phyloP scores from a whole-genome alignment of 2,113 vertebrate species.

The Anser brachyrhynchus region DNA sequence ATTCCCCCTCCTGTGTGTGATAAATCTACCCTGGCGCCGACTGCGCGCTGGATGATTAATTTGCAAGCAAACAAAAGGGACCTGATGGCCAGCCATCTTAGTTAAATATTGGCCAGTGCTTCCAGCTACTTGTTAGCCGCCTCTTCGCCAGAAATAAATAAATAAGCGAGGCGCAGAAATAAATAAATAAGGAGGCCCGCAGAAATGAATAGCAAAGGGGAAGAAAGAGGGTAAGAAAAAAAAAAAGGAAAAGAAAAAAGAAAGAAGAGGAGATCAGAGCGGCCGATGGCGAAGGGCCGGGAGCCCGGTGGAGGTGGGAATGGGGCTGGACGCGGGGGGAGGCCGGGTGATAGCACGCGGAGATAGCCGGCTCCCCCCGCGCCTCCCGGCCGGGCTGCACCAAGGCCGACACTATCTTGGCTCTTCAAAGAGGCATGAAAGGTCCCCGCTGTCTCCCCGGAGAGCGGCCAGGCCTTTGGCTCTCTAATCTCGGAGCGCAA shows the following conservation, averaged over 20 bases:
- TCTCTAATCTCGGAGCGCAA: constrained; percentile 20
- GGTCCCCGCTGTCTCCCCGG: constrained; percentile 20
- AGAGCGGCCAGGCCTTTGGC: constrained; percentile 3
- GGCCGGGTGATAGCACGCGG: not conserved
- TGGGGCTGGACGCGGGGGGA: not conserved
- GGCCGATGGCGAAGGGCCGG: not conserved
- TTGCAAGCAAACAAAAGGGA: constrained; percentile 93
- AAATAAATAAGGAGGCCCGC: not conserved
- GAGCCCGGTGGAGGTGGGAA: not conserved
- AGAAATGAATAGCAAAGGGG: not conserved
- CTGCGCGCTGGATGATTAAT: constrained; percentile 86
- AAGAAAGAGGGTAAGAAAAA: fast-evolving
- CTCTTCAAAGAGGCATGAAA: constrained; percentile 60
- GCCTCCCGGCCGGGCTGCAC: constrained; percentile 6
- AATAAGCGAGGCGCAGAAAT: not conserved
- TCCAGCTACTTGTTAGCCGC: constrained; percentile 79
- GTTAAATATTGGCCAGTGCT: constrained; percentile 89
- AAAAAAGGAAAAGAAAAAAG: no score
- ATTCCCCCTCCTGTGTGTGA: constrained; percentile 79
- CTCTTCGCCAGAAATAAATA: constrained; percentile 19
- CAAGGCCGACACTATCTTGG: constrained; percentile 45
- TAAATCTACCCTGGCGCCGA: constrained; percentile 84
- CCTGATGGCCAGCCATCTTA: constrained; percentile 81
- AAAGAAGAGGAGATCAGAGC: not conserved
- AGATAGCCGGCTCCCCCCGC: constrained; percentile 48